A percentile compares a stretch with the other conserved stretches of the same genome.
These are phyloP conservation scores for Lepidurus packardi DNA, from an alignment of 1,140 invertebrate species.

Conservation along the genomic window DNA sequence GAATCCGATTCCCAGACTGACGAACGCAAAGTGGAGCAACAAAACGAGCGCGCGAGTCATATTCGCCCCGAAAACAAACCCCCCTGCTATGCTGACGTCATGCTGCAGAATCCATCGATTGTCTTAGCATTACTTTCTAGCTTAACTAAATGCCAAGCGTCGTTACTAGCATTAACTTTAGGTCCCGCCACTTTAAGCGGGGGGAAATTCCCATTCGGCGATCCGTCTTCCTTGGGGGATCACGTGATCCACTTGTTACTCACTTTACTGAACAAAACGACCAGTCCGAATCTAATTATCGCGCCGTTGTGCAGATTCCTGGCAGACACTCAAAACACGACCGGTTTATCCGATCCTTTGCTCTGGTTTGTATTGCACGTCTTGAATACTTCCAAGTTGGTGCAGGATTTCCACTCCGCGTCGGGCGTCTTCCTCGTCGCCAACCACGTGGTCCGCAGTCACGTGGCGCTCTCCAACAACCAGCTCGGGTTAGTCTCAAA, in stretches of 20 bases:
- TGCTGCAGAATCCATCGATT: slow-evolving; percentile 40
- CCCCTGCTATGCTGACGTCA: slow-evolving; percentile 40
- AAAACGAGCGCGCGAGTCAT: slow-evolving; percentile 47
- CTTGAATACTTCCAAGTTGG: slow-evolving; percentile 51
- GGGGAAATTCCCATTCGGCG: slow-evolving; percentile 41
- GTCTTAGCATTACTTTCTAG: slow-evolving; percentile 43
- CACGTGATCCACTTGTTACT: slow-evolving; percentile 74
- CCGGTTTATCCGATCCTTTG: slow-evolving; percentile 61
- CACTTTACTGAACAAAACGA: slow-evolving; percentile 62
- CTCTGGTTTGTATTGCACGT: slow-evolving; percentile 67
- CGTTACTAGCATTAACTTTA: slow-evolving; percentile 20
- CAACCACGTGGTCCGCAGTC: not conserved
- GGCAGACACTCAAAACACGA: slow-evolving; percentile 32
- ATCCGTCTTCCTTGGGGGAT: slow-evolving; percentile 68
- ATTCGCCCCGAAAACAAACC: slow-evolving; percentile 35
- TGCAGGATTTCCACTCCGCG: not conserved
- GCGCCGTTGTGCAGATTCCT: slow-evolving; percentile 37
- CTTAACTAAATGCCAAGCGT: slow-evolving; percentile 11
- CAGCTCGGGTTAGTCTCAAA: not conserved
- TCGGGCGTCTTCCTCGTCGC: not conserved
- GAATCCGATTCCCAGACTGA: slow-evolving; percentile 56
- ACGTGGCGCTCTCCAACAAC: not conserved
- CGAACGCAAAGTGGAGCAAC: slow-evolving; percentile 68
- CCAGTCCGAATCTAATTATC: slow-evolving; percentile 44
- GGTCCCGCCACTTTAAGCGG: slow-evolving; percentile 24